Conservation (phyloP, 2,888 invertebrate genomes). For the Dasysyrphus tricinctus region DNA sequence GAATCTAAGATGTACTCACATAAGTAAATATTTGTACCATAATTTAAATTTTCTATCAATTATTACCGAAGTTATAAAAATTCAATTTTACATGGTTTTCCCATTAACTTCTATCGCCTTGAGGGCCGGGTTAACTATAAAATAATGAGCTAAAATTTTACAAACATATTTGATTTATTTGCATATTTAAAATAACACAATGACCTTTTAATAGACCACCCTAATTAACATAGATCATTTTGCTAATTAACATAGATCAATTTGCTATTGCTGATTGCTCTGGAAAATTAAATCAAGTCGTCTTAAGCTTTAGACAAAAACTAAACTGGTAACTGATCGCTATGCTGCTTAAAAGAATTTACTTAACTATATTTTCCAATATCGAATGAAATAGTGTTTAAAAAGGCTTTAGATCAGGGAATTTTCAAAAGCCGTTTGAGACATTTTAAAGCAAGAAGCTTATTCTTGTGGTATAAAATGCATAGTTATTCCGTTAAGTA, state of each 20-base stretch:
- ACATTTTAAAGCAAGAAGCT: neutral
- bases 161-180: too few relatives aligned
- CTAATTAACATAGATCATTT: neutral
- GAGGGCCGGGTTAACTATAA: too few relatives aligned
- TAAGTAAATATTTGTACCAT: too few relatives aligned
- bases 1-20: too few relatives aligned
- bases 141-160: too few relatives aligned
- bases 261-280: neutral
- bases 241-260: neutral
- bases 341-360: constrained; percentile 18
- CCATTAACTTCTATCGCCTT: too few relatives aligned
- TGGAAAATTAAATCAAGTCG: neutral
- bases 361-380: neutral
- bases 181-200: too few relatives aligned
- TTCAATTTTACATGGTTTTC: too few relatives aligned
- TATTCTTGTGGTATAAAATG: constrained; percentile 1
- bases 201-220: too few relatives aligned
- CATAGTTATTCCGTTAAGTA: neutral
- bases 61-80: too few relatives aligned
- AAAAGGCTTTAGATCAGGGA: neutral
- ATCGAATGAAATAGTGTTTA: neutral
- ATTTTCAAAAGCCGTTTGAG: constrained; percentile 3
- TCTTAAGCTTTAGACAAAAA: neutral
- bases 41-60: too few relatives aligned
- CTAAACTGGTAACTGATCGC: neutral